phyloP scores from a whole-genome alignment of 2,797 vertebrate genomes.

The Merluccius polli region DNA sequence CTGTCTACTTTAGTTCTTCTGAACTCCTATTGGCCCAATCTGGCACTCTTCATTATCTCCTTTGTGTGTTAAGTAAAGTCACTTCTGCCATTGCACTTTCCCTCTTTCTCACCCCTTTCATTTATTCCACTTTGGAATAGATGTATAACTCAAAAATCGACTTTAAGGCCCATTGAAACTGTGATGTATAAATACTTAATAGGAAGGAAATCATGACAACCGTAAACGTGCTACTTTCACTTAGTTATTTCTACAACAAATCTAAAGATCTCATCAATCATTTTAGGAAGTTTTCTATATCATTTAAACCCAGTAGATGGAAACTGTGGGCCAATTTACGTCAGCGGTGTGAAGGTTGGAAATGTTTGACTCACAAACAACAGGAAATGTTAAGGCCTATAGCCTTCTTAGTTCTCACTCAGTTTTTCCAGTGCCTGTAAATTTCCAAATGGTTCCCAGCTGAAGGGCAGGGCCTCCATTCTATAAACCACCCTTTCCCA shows the following conservation, averaged over 20 bases:
- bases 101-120: no score
- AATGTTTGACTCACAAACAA: no score
- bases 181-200: not conserved
- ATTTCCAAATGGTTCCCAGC: conserved; percentile 43
- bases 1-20: no score
- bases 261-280: not conserved
- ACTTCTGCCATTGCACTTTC: not conserved
- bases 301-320: not conserved
- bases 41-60: no score
- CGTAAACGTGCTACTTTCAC: not conserved
- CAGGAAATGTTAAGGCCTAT: no score
- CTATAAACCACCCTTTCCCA: conserved; percentile 53
- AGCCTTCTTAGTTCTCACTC: conserved; percentile 16
- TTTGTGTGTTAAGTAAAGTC: not conserved
- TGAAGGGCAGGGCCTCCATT: conserved; percentile 48
- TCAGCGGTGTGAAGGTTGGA: not conserved
- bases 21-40: no score
- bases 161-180: not conserved
- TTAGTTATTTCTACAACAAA: not conserved
- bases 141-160: not conserved
- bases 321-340: not conserved
- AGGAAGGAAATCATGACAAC: not conserved
- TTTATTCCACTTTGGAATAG: no score
- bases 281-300: not conserved
- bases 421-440: conserved; percentile 19